phyloP scores from a whole-genome alignment of 2,113 vertebrate genomes.

The Ondatra zibethicus region DNA sequence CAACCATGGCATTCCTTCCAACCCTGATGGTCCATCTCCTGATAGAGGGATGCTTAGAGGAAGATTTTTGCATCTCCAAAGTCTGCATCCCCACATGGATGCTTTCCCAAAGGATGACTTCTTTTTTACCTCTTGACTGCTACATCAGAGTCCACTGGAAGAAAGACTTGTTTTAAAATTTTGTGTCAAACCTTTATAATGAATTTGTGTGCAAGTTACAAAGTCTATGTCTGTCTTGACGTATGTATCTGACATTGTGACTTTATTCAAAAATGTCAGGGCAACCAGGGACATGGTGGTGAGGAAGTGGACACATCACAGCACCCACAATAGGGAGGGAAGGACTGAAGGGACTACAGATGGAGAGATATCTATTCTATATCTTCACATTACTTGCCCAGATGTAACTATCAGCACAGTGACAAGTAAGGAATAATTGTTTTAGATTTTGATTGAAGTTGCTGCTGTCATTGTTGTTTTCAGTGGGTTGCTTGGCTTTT shows the following conservation, averaged over 20 bases:
- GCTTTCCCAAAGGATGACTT: neutral
- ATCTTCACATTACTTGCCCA: neutral
- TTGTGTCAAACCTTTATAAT: neutral
- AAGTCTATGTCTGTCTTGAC: neutral
- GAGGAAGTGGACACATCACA: too few species aligned
- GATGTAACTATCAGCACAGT: neutral
- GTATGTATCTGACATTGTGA: too few species aligned
- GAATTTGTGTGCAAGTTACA: neutral
- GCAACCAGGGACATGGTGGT: neutral
- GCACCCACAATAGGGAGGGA: neutral
- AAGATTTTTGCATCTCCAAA: neutral
- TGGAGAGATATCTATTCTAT: fast-evolving
- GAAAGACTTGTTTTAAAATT: neutral
- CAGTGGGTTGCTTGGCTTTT: neutral
- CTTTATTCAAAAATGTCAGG: neutral
- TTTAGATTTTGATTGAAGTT: neutral
- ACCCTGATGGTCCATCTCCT: fast-evolving
- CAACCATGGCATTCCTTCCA: neutral
- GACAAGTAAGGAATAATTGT: neutral
- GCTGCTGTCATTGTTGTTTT: neutral
- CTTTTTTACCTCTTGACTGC: neutral
- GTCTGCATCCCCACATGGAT: neutral
- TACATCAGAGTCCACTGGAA: neutral
- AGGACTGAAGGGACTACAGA: neutral
- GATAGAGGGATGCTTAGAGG: neutral